Conservation (phyloP, 2,797 vertebrate genomes). For the Sardinella longiceps region DNA sequence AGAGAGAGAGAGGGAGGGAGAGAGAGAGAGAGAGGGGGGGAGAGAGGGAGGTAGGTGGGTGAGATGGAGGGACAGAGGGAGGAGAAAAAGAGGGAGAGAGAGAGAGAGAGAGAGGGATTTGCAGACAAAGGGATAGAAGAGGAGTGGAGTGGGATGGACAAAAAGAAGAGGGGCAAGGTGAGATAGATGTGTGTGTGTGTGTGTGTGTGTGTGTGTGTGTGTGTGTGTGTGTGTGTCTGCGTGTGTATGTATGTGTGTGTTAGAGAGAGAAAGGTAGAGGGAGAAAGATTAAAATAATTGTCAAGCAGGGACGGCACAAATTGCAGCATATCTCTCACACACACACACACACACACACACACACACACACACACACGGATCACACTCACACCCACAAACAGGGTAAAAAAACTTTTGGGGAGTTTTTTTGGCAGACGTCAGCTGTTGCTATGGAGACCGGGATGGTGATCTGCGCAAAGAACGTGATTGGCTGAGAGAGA, state of each 20-base stretch:
- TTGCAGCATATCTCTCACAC: not conserved
- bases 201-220: too few relatives aligned
- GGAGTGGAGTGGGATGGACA: too few relatives aligned
- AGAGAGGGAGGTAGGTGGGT: conserved; percentile 13
- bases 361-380: conserved; percentile 47
- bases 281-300: not conserved
- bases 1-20: conserved; percentile 31
- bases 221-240: too few relatives aligned
- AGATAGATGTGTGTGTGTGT: not conserved
- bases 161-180: conserved; percentile 44
- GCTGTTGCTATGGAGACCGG: conserved; percentile 80
- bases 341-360: conserved; percentile 43
- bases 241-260: too few relatives aligned
- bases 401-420: conserved; percentile 64
- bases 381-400: conserved; percentile 52
- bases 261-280: conserved; percentile 31
- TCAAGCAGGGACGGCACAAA: conserved; percentile 16
- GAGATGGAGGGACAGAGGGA: conserved; percentile 27
- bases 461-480: conserved; percentile 63
- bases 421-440: conserved; percentile 74
- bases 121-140: conserved; percentile 31
- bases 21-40: not conserved
- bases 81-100: conserved; percentile 13
- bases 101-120: conserved; percentile 27
- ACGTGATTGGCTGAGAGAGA: conserved; percentile 64